Percentiles rank a stretch among this genome's conserved stretches.
phyloP scores from a whole-genome alignment of 2,797 vertebrate species.

The Syngnathus acus region DNA sequence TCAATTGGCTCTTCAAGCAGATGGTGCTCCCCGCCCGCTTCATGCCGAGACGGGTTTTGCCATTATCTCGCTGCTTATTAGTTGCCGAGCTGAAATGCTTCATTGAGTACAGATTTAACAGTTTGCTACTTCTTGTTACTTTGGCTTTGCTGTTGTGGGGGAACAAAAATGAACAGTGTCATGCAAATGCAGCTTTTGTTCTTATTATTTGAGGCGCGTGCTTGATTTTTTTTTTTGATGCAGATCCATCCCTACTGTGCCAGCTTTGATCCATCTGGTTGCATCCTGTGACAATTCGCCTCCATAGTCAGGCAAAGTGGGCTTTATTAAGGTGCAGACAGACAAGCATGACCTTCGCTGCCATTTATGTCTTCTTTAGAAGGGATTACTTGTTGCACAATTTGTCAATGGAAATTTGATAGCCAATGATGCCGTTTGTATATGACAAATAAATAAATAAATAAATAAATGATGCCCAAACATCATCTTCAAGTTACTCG shows the following conservation, averaged over 20 bases:
- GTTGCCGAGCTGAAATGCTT: conserved; percentile 20
- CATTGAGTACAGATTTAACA: conserved; percentile 22
- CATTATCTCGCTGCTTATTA: conserved; percentile 43
- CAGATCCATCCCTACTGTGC: conserved; percentile 28
- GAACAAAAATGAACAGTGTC: conserved; percentile 38
- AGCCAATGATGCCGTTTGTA: too few species aligned
- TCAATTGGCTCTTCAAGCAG: conserved; percentile 36
- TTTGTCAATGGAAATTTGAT: not conserved
- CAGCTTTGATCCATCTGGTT: conserved; percentile 45
- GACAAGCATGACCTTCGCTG: not conserved
- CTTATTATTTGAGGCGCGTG: conserved; percentile 44
- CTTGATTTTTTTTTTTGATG: conserved; percentile 27
- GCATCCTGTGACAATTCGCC: not conserved
- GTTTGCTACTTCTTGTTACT: not conserved
- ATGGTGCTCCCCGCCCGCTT: conserved; percentile 29
- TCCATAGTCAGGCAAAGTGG: not conserved
- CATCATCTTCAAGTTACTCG: too few species aligned
- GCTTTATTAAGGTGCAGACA: not conserved
- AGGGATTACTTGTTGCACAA: not conserved
- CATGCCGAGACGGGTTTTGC: conserved; percentile 21
- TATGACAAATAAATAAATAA: too few species aligned
- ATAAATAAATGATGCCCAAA: too few species aligned
- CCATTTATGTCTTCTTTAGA: not conserved
- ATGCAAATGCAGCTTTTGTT: conserved; percentile 39
- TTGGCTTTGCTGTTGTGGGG: not conserved